Conservation (phyloP, 2,797 vertebrate species). For the Mormyrus hasselquistii region DNA sequence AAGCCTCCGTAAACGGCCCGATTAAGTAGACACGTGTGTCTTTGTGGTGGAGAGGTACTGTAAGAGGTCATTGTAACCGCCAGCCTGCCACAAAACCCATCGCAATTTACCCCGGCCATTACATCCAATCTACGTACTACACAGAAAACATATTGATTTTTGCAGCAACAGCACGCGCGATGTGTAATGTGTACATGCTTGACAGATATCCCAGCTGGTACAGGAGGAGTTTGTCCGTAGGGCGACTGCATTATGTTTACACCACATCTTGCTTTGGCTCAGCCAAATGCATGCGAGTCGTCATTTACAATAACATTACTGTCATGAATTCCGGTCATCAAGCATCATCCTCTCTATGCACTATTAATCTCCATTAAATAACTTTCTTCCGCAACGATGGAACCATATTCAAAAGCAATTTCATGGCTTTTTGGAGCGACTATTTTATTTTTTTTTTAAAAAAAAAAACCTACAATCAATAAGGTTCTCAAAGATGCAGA, state of each 20-base stretch:
- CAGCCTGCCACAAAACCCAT: not conserved
- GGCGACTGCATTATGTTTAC: not conserved
- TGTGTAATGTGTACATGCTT: not conserved
- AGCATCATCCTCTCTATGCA: not conserved
- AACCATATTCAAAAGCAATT: not conserved
- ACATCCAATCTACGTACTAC: not conserved
- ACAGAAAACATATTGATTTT: not conserved
- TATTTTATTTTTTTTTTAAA: not conserved
- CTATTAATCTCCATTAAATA: constrained; percentile 10
- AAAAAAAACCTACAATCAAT: not conserved
- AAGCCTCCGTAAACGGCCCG: not conserved
- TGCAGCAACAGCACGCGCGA: not conserved
- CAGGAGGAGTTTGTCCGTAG: not conserved
- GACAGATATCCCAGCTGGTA: not conserved
- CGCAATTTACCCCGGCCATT: not conserved
- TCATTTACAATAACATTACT: not conserved
- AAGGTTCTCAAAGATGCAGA: not conserved
- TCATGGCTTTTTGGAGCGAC: constrained; percentile 3
- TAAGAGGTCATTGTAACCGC: not conserved
- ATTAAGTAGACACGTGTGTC: not conserved
- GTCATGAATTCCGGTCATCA: not conserved
- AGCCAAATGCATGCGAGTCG: not conserved
- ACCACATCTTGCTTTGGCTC: not conserved
- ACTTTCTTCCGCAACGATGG: not conserved
- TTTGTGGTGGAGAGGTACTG: too few relatives aligned